phyloP scores from a whole-genome alignment of 2,797 vertebrate genomes.

The Chaunax sp. region DNA sequence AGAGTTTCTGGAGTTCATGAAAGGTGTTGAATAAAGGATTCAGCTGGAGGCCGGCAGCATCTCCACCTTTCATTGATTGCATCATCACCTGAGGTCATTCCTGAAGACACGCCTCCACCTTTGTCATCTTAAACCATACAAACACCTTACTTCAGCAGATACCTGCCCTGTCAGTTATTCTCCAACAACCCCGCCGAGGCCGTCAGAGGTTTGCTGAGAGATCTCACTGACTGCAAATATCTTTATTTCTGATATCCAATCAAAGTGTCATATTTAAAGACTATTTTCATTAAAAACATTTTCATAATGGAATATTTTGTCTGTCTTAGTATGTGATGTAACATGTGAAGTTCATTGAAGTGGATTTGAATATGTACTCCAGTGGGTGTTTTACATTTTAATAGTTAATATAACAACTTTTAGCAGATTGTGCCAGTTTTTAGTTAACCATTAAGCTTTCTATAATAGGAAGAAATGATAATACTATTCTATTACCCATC shows the following conservation, averaged over 20 bases:
- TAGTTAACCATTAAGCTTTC: not conserved
- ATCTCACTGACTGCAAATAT: conserved; percentile 12
- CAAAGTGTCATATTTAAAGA: conserved; percentile 24
- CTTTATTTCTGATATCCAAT: conserved; percentile 15
- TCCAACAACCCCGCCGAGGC: conserved; percentile 1
- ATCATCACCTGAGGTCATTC: conserved; percentile 16
- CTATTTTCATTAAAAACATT: conserved; percentile 61
- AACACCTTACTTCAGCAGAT: not conserved
- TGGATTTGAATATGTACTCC: not conserved
- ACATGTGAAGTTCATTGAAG: not conserved
- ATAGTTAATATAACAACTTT: no score
- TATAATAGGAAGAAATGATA: not conserved
- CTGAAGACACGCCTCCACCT: conserved; percentile 17
- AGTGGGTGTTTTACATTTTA: not conserved
- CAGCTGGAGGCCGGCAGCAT: not conserved
- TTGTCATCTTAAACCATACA: not conserved
- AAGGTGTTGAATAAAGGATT: conserved; percentile 84
- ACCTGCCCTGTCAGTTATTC: not conserved
- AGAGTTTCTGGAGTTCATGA: conserved; percentile 90
- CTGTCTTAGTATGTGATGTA: conserved; percentile 7
- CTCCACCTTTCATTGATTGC: not conserved
- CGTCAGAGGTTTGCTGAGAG: not conserved
- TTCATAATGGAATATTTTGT: conserved; percentile 30
- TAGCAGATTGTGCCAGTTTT: no score
- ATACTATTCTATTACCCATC: no score